Base-by-base conservation (phyloP, 2,888 invertebrate genomes). In the Dioctria linearis region DNA sequence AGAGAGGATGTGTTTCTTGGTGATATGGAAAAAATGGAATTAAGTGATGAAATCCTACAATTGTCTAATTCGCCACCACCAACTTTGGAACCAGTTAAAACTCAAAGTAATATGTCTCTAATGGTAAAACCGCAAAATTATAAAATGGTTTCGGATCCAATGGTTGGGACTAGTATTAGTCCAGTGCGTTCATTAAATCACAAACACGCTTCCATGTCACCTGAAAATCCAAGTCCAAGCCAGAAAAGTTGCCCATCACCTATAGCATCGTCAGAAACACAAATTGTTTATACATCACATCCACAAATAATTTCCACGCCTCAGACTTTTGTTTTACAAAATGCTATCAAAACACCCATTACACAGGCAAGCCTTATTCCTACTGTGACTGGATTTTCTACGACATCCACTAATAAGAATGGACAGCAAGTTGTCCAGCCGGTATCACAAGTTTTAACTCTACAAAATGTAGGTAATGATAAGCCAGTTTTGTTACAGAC, bases 401-500 rank as follows among this genome's bases (percentile, higher is more conserved):
- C 42, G 5, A 4, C 43, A 25, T 25, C 25, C 25, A n/a, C 57
- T 11, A 61, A 75, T 43, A 78, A 79, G n/a, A 71, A 78, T 83
- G 79, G 85, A 79, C 82, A 84, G 46, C 86, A 86, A 71, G 86
- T 86, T 63, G 83, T 86, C 59, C 86, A 86, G 80, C 83, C 85
- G 66, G 83, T 87, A 80, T 85, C 86, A 3, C 86, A 86, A 71
- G 83, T 86, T 13, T 82, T 88, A 79, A 85, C 86, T 39, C 85
- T 87, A 9, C 87, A 87, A 83, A 86, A 84, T 82, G 82, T 85
- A 49, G 84, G 83, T 5, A 84, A 80, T 73, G 84, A 83, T 69
- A 84, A 90, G 69, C 92, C 93, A 84, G 91, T 94, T 59, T 90
- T 94, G 75, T 88, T 94, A 75, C 94, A 94, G 86, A 91, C 93